Evolutionary conservation across 2,888 invertebrate genomes (phyloP), one percentile per base, ranked within the genome.

Genomic region (Rotaria sp.): DNA sequence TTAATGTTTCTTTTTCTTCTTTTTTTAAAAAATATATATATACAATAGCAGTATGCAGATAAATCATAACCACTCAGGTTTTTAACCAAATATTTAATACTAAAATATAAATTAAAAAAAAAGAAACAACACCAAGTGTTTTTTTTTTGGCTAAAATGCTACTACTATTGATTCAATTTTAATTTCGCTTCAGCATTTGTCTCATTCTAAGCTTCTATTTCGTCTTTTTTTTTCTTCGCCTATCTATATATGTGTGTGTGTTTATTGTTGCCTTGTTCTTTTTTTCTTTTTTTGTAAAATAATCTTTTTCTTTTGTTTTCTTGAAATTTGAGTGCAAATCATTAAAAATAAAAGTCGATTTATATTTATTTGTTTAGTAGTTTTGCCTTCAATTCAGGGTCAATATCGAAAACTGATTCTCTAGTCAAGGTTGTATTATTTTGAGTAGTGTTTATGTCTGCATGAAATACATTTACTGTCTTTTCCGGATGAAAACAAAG

Each of bases 321-420:
- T 67, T 67, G 67, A 67, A 67, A 67, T 67, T 67, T 35, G 67
- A 67, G 67, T 67, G 67, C 67, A 67, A 67, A 67, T 67, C 67
- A 67, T 35, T 67, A 67, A 67, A 67, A 67, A 67, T 67, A 67
- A 67, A 67, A 67, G 67, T 67, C 67, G 35, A 67, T 67, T 30
- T 35, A 15, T 30, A 67, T 67, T 67, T 67, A 67, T 67, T 35
- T 21, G 30, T 35, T 35, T 7, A 35, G 18, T 50, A 50, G 50
- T 50, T 35, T 67, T 35, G 30, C 30, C 67, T 67, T 67, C 67
- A 30, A 35, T 30, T 67, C 67, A 67, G 35, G 67, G 67, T 67
- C 67, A 4, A 0, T 35, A 21, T 30, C 21, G 35, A 67, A 18
- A 18, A 7, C 2, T 67, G 35, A 67, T 67, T 35, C 30, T 67